Conservation (phyloP, 2,113 vertebrate species). For the Terrapene triunguis region DNA sequence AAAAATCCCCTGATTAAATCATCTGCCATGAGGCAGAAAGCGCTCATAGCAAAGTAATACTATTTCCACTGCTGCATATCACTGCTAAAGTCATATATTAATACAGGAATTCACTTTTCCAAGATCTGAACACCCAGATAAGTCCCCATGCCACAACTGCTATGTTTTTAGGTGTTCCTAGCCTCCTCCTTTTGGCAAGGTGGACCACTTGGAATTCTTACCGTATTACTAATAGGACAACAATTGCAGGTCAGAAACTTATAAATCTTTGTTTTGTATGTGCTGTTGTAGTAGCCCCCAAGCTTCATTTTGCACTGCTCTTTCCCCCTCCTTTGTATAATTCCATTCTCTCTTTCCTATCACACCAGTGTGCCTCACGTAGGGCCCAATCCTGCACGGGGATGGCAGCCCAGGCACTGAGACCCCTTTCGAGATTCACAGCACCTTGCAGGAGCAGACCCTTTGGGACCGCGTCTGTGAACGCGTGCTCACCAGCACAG, state of each 20-base stretch:
- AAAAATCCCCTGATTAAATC: conserved; percentile 35
- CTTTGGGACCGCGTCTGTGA: neutral
- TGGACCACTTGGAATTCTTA: conserved; percentile 18
- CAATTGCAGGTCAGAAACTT: neutral
- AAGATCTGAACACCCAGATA: neutral
- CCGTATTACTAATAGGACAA: neutral
- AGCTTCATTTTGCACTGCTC: neutral
- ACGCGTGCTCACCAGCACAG: fast-evolving
- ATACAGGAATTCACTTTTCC: conserved; percentile 22
- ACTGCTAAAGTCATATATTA: neutral
- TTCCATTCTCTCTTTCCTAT: neutral
- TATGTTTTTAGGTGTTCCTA: conserved; percentile 34
- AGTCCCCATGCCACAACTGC: neutral
- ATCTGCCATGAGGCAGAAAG: neutral
- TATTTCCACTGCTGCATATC: neutral
- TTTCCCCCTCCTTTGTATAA: neutral
- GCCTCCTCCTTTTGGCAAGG: neutral
- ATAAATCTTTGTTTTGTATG: fast-evolving
- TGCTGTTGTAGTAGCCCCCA: fast-evolving
- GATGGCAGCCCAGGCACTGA: neutral
- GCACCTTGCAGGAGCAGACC: neutral
- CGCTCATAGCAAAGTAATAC: neutral
- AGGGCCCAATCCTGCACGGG: neutral
- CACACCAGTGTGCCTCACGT: neutral
- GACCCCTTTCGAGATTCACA: neutral